These are phyloP conservation scores for Pollachius pollachius DNA, from an alignment of 2,113 vertebrate species.

Conservation along the genomic window DNA sequence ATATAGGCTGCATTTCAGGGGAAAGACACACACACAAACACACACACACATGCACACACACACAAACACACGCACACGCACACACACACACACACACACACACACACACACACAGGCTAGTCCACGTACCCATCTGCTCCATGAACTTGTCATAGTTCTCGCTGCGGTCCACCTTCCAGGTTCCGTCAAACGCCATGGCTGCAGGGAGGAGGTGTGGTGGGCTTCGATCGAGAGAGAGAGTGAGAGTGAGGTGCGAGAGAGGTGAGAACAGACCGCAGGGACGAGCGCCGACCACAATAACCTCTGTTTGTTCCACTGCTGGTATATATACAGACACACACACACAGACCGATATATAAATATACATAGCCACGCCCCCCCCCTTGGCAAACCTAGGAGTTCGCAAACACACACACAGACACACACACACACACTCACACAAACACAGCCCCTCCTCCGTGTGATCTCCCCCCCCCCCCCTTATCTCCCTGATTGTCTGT, in stretches of 20 bases:
- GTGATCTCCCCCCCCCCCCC: conserved; percentile 1
- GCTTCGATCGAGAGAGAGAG: background rate
- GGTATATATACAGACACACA: too few relatives aligned
- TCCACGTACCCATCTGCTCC: conserved; percentile 85
- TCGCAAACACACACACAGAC: conserved; percentile 35
- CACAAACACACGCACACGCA: background rate
- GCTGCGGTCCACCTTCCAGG: conserved; percentile 82
- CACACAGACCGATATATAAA: too few relatives aligned
- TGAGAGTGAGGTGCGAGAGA: conserved; percentile 20
- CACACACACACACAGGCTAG: background rate
- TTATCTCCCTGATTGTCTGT: conserved; percentile 79
- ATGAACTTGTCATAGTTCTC: conserved; percentile 91
- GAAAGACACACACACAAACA: too few relatives aligned
- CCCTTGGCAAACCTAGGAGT: too few relatives aligned
- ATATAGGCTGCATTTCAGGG: too few relatives aligned
- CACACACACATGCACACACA: too few relatives aligned
- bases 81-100: background rate
- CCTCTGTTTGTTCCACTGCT: too few relatives aligned
- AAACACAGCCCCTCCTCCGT: background rate
- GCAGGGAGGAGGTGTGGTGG: conserved; percentile 5
- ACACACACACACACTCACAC: conserved; percentile 32
- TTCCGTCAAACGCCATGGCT: conserved; percentile 83
- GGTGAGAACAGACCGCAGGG: conserved; percentile 38
- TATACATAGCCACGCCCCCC: too few relatives aligned
- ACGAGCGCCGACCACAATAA: too few relatives aligned